Evolutionary conservation across 1,140 invertebrate species (phyloP).

Genomic region (Lepidurus apus): DNA sequence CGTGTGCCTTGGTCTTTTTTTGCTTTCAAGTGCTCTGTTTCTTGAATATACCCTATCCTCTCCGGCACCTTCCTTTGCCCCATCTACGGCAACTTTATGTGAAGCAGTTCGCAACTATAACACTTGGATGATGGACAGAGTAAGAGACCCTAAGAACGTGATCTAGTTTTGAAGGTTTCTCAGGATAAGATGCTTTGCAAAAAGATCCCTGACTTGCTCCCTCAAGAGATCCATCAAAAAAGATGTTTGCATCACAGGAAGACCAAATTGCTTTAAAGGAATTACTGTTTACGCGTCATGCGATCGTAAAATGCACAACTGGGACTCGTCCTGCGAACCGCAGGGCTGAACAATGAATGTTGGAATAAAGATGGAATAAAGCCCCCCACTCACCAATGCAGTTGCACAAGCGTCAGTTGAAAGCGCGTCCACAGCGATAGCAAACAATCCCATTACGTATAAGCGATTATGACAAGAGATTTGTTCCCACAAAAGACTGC

Average conservation of each 20-base stretch:
- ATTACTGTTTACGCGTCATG: not conserved
- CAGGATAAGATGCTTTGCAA: not conserved
- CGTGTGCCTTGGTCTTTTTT: not conserved
- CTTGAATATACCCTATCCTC: not conserved
- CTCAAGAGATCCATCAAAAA: not conserved
- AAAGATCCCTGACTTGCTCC: not conserved
- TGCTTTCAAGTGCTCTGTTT: not conserved
- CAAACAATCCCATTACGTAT: not conserved
- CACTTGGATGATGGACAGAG: constrained; percentile 7
- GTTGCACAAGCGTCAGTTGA: not conserved
- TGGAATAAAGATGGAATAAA: no score
- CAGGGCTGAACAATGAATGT: no score
- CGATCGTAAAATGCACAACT: not conserved
- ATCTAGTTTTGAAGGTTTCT: not conserved
- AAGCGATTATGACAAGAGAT: constrained; percentile 16
- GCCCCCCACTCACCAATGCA: no score
- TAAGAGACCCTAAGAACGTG: not conserved
- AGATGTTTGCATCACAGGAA: no score
- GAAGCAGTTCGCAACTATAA: constrained; percentile 14
- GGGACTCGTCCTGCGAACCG: no score
- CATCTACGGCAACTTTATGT: not conserved
- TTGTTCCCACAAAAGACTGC: not conserved
- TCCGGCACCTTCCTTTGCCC: not conserved
- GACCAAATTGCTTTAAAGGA: not conserved
- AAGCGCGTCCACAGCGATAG: not conserved